Conservation (phyloP, 2,113 vertebrate genomes). For the Corapipo altera region DNA sequence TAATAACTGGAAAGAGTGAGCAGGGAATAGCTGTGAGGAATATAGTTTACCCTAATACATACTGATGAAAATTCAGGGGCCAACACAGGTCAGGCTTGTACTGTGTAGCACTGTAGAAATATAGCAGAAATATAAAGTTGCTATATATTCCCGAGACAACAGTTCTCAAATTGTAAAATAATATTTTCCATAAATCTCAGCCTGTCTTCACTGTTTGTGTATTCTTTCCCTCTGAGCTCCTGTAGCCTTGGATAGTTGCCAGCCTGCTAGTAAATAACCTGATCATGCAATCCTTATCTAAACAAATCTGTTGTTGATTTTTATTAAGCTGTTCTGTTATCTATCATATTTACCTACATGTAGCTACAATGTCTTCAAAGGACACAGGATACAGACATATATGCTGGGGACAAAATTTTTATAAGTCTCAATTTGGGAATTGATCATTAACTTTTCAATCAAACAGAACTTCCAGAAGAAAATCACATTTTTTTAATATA, state of each 20-base stretch:
- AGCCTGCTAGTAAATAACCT: neutral
- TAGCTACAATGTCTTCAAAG: neutral
- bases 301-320: conserved; percentile 13
- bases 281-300: neutral
- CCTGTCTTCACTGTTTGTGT: neutral
- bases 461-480: neutral
- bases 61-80: neutral
- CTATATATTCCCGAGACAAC: neutral
- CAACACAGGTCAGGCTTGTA: neutral
- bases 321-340: neutral
- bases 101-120: neutral
- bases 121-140: neutral
- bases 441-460: neutral
- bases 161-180: neutral
- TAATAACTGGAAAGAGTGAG: neutral
- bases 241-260: neutral
- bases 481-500: neutral
- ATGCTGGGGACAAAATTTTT: neutral
- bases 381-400: neutral
- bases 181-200: neutral
- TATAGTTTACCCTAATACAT: neutral
- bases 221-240: neutral
- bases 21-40: neutral
- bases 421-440: neutral
- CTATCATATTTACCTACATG: neutral